These are phyloP conservation scores for Sebastes taczanowskii DNA, from an alignment of 2,797 vertebrate genomes.

Conservation along the genomic window DNA sequence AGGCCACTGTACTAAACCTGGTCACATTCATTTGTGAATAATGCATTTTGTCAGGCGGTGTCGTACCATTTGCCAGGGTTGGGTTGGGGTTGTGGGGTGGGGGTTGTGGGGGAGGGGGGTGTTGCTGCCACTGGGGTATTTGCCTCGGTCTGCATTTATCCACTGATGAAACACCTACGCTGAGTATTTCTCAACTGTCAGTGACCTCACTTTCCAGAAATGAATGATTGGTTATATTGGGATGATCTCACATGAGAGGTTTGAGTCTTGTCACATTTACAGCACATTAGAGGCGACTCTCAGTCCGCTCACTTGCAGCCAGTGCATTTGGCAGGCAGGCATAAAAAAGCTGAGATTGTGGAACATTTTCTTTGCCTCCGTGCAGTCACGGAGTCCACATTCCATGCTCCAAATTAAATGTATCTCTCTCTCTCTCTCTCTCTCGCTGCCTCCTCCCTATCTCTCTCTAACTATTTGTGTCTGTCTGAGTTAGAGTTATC, in stretches of 20 bases:
- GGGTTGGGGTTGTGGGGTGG: not conserved
- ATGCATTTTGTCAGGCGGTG: constrained; percentile 63
- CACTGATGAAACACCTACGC: constrained; percentile 66
- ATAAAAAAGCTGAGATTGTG: constrained; percentile 50
- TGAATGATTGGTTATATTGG: constrained; percentile 48
- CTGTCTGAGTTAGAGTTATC: constrained; percentile 73
- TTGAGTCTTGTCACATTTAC: constrained; percentile 65
- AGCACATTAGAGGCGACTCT: constrained; percentile 54
- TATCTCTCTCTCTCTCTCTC: constrained; percentile 34
- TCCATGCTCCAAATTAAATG: constrained; percentile 66
- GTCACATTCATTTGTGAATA: constrained; percentile 69
- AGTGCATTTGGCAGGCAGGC: constrained; percentile 49
- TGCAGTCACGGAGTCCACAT: constrained; percentile 43
- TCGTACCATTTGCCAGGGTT: constrained; percentile 40
- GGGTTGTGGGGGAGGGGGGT: not conserved
- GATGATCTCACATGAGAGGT: constrained; percentile 63
- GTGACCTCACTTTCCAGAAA: constrained; percentile 71
- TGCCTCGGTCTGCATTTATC: constrained; percentile 54
- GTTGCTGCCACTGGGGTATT: constrained; percentile 49
- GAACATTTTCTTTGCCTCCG: constrained; percentile 52
- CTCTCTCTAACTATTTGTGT: constrained; percentile 64
- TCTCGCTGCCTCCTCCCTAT: constrained; percentile 32
- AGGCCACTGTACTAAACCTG: constrained; percentile 58
- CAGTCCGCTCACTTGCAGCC: constrained; percentile 32
- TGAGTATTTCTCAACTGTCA: constrained; percentile 69